Evolutionary conservation across 2,797 vertebrate species (phyloP).

Genomic region (Smutsia gigantea): DNA sequence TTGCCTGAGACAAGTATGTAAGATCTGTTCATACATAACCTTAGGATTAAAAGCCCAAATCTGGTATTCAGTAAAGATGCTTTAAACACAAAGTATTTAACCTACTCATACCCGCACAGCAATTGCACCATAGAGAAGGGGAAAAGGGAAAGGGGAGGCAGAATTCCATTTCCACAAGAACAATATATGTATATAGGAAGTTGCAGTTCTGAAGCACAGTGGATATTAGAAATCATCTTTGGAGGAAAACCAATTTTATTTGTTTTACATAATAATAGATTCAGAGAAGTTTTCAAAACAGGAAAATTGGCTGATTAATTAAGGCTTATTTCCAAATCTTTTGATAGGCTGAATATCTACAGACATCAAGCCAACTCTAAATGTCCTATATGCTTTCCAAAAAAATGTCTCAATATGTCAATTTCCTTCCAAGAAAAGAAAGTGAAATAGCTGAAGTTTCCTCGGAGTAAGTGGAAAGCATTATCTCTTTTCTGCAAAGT

Average conservation of each 20-base stretch:
- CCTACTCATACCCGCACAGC: background rate
- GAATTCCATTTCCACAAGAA: background rate
- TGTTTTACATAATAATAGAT: slow-evolving; percentile 21
- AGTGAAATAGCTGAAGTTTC: slow-evolving; percentile 17
- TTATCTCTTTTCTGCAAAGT: background rate
- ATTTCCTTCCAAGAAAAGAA: slow-evolving; percentile 20
- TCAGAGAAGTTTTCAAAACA: slow-evolving; percentile 50
- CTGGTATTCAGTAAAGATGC: background rate
- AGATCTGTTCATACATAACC: background rate
- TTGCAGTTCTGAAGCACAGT: background rate
- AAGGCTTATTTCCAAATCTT: slow-evolving; percentile 30
- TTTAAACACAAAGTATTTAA: slow-evolving; percentile 2
- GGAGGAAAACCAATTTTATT: background rate
- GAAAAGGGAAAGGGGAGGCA: background rate
- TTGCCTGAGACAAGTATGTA: background rate
- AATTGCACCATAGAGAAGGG: background rate
- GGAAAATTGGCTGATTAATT: background rate
- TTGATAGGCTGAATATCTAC: background rate
- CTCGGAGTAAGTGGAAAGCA: background rate
- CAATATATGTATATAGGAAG: fast-evolving
- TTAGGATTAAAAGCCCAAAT: background rate
- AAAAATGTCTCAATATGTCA: background rate
- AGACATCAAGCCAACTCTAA: background rate
- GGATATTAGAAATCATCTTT: background rate
- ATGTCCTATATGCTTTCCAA: background rate